Conservation (phyloP, 2,888 invertebrate genomes). For the Euspilapteryx auroguttella region DNA sequence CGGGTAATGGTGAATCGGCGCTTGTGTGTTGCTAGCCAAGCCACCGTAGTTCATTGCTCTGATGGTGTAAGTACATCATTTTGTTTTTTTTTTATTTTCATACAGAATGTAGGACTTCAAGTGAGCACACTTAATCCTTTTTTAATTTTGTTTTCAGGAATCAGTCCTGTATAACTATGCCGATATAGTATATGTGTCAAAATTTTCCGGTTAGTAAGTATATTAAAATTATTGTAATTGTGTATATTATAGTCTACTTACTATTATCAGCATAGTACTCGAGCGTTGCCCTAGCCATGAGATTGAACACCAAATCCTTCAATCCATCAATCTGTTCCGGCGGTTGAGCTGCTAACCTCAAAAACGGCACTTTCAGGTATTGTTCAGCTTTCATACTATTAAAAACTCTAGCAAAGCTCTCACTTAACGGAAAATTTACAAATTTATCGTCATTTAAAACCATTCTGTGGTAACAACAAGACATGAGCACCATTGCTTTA, state of each 20-base stretch:
- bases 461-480: constrained; percentile 82
- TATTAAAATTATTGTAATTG: too few relatives aligned
- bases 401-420: constrained; percentile 32
- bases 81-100: too few relatives aligned
- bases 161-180: too few relatives aligned
- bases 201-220: too few relatives aligned
- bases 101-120: too few relatives aligned
- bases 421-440: constrained; percentile 69
- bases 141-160: too few relatives aligned
- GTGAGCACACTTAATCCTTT: too few relatives aligned
- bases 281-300: constrained; percentile 64
- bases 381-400: constrained; percentile 20
- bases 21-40: neutral
- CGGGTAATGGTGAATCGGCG: neutral
- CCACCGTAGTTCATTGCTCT: too few relatives aligned
- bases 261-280: constrained; percentile 62
- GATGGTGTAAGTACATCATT: too few relatives aligned
- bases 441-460: constrained; percentile 28
- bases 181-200: too few relatives aligned
- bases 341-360: constrained; percentile 74
- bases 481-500: constrained; percentile 66
- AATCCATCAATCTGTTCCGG: constrained; percentile 52
- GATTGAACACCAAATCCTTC: constrained; percentile 49
- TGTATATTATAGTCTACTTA: too few relatives aligned
- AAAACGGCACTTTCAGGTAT: constrained; percentile 65